Evolutionary conservation across 1,140 invertebrate genomes (phyloP), one percentile per base, ranked within the genome.

Genomic region (Muscidifurax raptorellus): DNA sequence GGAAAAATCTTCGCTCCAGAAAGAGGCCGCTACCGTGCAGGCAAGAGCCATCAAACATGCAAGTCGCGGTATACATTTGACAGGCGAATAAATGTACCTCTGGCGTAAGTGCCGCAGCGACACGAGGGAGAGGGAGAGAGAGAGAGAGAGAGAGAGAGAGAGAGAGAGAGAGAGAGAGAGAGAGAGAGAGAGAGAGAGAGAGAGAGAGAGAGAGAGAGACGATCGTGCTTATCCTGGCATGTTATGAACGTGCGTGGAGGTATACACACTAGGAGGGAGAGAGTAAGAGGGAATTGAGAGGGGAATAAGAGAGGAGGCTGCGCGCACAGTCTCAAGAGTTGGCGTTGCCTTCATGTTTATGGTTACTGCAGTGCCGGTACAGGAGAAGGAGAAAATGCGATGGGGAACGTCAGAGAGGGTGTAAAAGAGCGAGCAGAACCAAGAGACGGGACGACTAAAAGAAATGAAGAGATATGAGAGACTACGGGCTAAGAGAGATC

Each of bases 41-140:
- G 13, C 59, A 25, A 18, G 27, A 28, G 18, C 64, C 52, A 79
- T 79, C 25, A 79, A 79, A 79, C 13, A 72, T 66, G 64, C 67
- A 72, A 80, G 69, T 44, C 15, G 30, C 67, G 44, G n/a, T 84
- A 78, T 74, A 85, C 81, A 83, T 84, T 85, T 86, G 84, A 87
- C 84, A 80, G 80, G 64, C 72, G 77, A 69, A 87, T 77, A 77
- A 81, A 84, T 80, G 44, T 80, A 74, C 18, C 32, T 44, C 10
- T 40, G n/a, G 32, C 30, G 72, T 76, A 76, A 76, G 80, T 82
- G 64, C 30, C 36, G 40, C 75, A 59, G 22, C 52, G 7, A 67
- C 79, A 36, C 30, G 52, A 86, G 40, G 7, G n/a, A 28, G 18
- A 52, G 44, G 15, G 44, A 47, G 13, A 47, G 44, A 13, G 44